A percentile compares a stretch with the other conserved stretches of the same genome.
Evolutionary conservation across 2,888 invertebrate genomes (phyloP).

Genomic region (Caenorhabditis sp.): DNA sequence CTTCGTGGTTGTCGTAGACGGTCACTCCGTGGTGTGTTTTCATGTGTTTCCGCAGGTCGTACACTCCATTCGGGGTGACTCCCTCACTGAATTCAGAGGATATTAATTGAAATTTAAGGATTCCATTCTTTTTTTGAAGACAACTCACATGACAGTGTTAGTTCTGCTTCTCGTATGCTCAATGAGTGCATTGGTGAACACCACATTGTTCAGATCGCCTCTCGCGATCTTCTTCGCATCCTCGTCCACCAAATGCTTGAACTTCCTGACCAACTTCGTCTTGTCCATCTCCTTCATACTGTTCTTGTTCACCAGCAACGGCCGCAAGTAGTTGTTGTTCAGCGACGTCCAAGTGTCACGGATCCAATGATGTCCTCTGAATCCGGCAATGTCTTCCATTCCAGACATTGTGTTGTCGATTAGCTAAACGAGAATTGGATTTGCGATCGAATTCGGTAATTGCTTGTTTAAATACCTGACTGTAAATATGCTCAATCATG

Average conservation of each 20-base stretch:
- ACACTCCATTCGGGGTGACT: slow-evolving; percentile 20
- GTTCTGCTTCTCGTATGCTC: slow-evolving; percentile 72
- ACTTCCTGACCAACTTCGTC: slow-evolving; percentile 77
- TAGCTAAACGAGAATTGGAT: too few relatives aligned
- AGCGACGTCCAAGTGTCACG: slow-evolving; percentile 75
- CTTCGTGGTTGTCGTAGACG: slow-evolving; percentile 65
- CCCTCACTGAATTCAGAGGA: slow-evolving; percentile 27
- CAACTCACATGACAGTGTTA: slow-evolving; percentile 62
- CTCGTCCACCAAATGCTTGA: slow-evolving; percentile 66
- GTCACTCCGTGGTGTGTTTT: slow-evolving; percentile 69
- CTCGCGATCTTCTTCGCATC: slow-evolving; percentile 61
- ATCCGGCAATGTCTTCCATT: slow-evolving; percentile 82
- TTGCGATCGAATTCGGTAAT: too few relatives aligned
- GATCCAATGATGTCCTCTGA: slow-evolving; percentile 80
- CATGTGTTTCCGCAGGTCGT: slow-evolving; percentile 39
- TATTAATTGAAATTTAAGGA: not conserved
- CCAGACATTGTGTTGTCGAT: slow-evolving; percentile 81
- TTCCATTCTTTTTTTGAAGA: not conserved
- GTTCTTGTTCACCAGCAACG: slow-evolving; percentile 74
- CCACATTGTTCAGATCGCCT: slow-evolving; percentile 65
- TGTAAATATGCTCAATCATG: slow-evolving; percentile 94
- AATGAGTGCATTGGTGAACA: slow-evolving; percentile 72
- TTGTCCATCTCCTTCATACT: slow-evolving; percentile 74
- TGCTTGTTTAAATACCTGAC: too few relatives aligned
- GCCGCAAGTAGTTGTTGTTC: slow-evolving; percentile 72